A percentile compares a stretch with the other conserved stretches of the same genome.
Conservation (phyloP, 2,113 vertebrate genomes). For the Halichoeres trimaculatus region DNA sequence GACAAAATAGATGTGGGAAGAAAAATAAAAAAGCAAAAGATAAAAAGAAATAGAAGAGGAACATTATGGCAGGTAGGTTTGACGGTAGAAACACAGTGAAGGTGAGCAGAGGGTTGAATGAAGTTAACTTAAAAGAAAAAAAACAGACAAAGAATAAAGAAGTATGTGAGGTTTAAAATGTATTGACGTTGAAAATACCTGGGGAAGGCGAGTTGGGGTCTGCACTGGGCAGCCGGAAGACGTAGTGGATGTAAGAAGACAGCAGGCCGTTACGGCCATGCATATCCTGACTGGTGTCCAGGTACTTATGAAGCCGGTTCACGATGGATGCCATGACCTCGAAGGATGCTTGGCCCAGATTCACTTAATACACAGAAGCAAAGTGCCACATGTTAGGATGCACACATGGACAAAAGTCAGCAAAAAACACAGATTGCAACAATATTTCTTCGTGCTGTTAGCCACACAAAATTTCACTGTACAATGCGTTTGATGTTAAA, state of each 20-base stretch:
- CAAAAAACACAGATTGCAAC: background rate
- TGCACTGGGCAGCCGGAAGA: conserved; percentile 94
- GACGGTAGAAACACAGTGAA: conserved; percentile 33
- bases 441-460: background rate
- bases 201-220: conserved; percentile 94
- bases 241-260: conserved; percentile 96
- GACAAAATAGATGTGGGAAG: conserved; percentile 59
- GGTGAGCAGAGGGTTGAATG: conserved; percentile 36
- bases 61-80: conserved; percentile 58
- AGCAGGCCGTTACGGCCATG: conserved; percentile 96
- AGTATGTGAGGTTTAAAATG: background rate
- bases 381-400: background rate
- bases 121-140: conserved; percentile 51
- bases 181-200: conserved; percentile 79
- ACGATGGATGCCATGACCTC: conserved; percentile 98
- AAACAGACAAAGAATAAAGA: conserved; percentile 28
- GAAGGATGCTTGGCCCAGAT: conserved; percentile 96
- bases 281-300: conserved; percentile 97
- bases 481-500: too few relatives aligned
- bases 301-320: conserved; percentile 96
- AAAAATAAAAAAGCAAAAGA: conserved; percentile 34
- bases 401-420: background rate
- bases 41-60: conserved; percentile 61
- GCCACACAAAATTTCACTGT: background rate
- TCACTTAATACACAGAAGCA: conserved; percentile 83